Evolutionary conservation across 1,140 invertebrate species (phyloP).

Genomic region (Paraescarpia echinospica): DNA sequence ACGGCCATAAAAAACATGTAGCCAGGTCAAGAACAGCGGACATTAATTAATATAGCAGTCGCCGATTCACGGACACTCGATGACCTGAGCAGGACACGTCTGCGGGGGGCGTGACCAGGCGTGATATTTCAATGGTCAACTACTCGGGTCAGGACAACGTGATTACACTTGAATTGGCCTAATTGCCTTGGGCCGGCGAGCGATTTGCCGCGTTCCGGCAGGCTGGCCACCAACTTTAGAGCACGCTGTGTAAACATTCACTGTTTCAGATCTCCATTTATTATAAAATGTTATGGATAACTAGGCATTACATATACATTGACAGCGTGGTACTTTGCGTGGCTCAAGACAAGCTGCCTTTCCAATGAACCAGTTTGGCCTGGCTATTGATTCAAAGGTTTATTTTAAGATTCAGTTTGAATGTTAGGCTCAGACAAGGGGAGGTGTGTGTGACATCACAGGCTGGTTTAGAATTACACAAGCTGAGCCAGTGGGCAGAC

Average conservation of each 20-base stretch:
- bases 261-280: background rate
- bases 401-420: slow-evolving; percentile 6
- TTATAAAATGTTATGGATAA: background rate
- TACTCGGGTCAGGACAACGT: background rate
- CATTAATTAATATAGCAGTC: background rate
- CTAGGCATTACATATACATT: background rate
- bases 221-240: background rate
- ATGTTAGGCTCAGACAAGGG: background rate
- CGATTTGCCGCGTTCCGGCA: background rate
- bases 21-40: background rate
- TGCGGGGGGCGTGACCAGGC: slow-evolving; percentile 1
- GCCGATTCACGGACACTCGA: background rate
- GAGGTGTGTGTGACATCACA: slow-evolving; percentile 3
- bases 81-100: background rate
- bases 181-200: background rate
- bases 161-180: slow-evolving; percentile 5
- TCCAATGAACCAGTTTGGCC: background rate
- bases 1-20: background rate
- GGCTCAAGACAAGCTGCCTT: background rate
- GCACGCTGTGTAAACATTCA: background rate
- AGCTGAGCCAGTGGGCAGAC: background rate
- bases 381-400: slow-evolving; percentile 5
- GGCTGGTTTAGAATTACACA: background rate
- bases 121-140: slow-evolving; percentile 5
- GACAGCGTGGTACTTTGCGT: background rate